Evolutionary conservation across 2,113 vertebrate species (phyloP).

Genomic region (Chaetodon auriga): DNA sequence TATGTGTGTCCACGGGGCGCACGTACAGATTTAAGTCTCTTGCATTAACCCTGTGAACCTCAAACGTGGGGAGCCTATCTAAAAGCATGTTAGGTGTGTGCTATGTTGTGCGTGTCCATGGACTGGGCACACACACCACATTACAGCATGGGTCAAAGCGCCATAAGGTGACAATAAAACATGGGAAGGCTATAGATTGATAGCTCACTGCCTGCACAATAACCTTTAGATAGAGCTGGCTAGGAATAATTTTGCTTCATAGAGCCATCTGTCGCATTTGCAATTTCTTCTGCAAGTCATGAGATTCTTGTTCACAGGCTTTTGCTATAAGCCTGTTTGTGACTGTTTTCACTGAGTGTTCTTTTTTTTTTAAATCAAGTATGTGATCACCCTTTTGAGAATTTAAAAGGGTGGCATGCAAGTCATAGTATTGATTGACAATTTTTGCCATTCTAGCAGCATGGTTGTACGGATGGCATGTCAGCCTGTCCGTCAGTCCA

Average conservation of each 20-base stretch:
- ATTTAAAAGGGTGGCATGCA: neutral
- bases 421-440: neutral
- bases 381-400: neutral
- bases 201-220: slow-evolving; percentile 43
- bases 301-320: slow-evolving; percentile 21
- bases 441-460: neutral
- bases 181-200: slow-evolving; percentile 33
- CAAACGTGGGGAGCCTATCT: slow-evolving; percentile 26
- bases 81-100: slow-evolving; percentile 49
- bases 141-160: slow-evolving; percentile 3
- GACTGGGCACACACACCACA: slow-evolving; percentile 29
- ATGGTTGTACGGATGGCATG: neutral
- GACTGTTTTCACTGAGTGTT: slow-evolving; percentile 11
- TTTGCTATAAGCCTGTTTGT: slow-evolving; percentile 8
- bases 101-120: slow-evolving; percentile 12
- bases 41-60: slow-evolving; percentile 55
- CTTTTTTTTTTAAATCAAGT: slow-evolving; percentile 3
- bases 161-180: slow-evolving; percentile 36
- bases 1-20: slow-evolving; percentile 7
- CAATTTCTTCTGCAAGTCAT: slow-evolving; percentile 29
- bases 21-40: slow-evolving; percentile 48
- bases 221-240: slow-evolving; percentile 53
- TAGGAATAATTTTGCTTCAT: slow-evolving; percentile 24
- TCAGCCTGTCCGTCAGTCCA: neutral
- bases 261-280: slow-evolving; percentile 56